These are phyloP conservation scores for Pseudachorutes palmiensis DNA, from an alignment of 1,140 invertebrate species.

Conservation along the genomic window DNA sequence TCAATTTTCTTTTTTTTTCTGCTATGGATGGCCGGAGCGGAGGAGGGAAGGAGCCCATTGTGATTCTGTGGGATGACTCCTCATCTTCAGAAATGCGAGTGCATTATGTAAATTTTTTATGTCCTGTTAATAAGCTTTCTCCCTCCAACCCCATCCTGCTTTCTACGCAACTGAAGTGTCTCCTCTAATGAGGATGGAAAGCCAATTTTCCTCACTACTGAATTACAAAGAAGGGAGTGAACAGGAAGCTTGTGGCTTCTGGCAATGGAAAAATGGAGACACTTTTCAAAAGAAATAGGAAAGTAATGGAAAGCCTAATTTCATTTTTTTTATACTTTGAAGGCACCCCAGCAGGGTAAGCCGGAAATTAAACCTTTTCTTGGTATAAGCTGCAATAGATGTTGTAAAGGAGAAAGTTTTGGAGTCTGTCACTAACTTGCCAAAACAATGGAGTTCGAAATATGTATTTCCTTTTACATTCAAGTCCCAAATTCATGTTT, in stretches of 20 bases:
- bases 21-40: background rate
- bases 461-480: too few species aligned
- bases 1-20: background rate
- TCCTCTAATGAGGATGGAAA: conserved; percentile 12
- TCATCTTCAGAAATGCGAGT: background rate
- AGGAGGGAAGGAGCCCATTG: background rate
- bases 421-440: too few species aligned
- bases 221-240: background rate
- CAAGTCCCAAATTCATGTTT: too few species aligned
- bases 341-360: too few species aligned
- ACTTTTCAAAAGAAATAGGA: background rate
- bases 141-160: background rate
- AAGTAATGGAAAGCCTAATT: background rate
- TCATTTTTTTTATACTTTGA: background rate
- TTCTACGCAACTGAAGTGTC: background rate
- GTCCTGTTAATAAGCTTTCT: conserved; percentile 12
- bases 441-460: too few species aligned
- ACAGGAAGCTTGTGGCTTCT: background rate
- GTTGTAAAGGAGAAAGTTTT: too few species aligned
- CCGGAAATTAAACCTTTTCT: too few species aligned
- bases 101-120: conserved; percentile 14
- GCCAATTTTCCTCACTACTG: conserved; percentile 4
- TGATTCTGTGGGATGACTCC: background rate
- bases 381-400: too few species aligned
- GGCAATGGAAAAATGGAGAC: background rate